phyloP scores from a whole-genome alignment of 2,888 invertebrate genomes.

The Volucella zonaria region DNA sequence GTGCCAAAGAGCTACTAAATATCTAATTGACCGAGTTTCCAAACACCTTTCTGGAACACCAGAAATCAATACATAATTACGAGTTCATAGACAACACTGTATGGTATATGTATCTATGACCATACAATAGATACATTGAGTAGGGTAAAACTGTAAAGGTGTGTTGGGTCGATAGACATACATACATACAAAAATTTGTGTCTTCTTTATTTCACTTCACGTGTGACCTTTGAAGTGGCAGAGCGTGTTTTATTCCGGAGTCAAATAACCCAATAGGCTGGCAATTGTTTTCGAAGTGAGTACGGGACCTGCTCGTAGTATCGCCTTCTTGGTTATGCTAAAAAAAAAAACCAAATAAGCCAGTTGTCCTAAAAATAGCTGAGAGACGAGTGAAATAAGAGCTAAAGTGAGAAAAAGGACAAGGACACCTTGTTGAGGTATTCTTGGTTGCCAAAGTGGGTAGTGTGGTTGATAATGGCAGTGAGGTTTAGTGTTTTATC shows the following conservation, averaged over 20 bases:
- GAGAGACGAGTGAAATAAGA: constrained; percentile 27
- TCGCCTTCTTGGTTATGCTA: not conserved
- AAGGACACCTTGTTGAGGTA: constrained; percentile 56
- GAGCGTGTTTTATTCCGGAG: constrained; percentile 30
- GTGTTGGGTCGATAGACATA: constrained; percentile 31
- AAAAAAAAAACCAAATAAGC: constrained; percentile 38
- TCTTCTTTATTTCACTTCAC: constrained; percentile 57
- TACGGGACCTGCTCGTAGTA: not conserved
- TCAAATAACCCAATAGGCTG: constrained; percentile 49
- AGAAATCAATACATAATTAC: constrained; percentile 57
- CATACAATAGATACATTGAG: not conserved
- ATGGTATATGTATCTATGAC: not conserved
- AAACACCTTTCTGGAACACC: constrained; percentile 22
- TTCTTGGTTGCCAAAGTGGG: constrained; percentile 32
- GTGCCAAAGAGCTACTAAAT: constrained; percentile 31
- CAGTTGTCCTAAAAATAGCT: constrained; percentile 61
- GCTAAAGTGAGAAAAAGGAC: constrained; percentile 59
- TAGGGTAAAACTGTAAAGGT: not conserved
- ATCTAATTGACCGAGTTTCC: constrained; percentile 54
- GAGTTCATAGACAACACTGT: constrained; percentile 29
- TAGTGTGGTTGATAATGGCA: not conserved
- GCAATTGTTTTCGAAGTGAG: constrained; percentile 31
- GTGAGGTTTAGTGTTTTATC: not conserved
- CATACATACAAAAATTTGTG: not conserved
- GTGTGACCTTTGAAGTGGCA: constrained; percentile 57